phyloP scores from a whole-genome alignment of 2,113 vertebrate species.

The Pteronura brasiliensis region DNA sequence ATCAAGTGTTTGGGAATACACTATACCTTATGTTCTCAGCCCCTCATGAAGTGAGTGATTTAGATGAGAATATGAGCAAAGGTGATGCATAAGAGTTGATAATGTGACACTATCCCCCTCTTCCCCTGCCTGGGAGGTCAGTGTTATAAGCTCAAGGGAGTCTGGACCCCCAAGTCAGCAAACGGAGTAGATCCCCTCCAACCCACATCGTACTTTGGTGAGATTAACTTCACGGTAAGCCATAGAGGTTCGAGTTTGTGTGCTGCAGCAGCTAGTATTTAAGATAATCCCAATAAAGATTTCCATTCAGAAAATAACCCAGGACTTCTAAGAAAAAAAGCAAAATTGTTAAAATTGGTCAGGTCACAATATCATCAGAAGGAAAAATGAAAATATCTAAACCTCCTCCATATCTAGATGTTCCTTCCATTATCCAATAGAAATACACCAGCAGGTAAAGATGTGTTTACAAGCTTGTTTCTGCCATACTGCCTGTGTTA shows the following conservation, averaged over 20 bases:
- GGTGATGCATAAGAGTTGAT: neutral
- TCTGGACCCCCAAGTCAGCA: neutral
- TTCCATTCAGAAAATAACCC: neutral
- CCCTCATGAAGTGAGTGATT: neutral
- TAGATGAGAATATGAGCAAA: neutral
- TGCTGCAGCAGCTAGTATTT: neutral
- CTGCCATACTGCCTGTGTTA: neutral
- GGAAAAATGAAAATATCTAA: neutral
- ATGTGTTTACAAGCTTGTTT: neutral
- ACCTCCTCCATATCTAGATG: neutral
- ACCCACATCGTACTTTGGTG: neutral
- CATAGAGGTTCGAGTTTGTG: neutral
- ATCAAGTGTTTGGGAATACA: neutral
- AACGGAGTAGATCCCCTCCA: neutral
- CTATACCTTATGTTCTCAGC: neutral
- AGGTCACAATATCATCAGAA: neutral
- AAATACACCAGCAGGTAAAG: neutral
- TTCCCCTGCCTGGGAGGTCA: neutral
- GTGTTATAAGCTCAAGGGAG: neutral
- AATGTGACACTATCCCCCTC: neutral
- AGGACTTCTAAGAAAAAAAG: conserved; percentile 39
- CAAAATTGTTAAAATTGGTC: neutral
- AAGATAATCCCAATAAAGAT: neutral
- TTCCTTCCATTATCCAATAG: neutral
- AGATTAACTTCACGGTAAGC: neutral